A percentile compares a stretch with the other conserved stretches of the same genome.
Evolutionary conservation across 2,113 vertebrate species (phyloP).

Genomic region (Eurystomus gularis): DNA sequence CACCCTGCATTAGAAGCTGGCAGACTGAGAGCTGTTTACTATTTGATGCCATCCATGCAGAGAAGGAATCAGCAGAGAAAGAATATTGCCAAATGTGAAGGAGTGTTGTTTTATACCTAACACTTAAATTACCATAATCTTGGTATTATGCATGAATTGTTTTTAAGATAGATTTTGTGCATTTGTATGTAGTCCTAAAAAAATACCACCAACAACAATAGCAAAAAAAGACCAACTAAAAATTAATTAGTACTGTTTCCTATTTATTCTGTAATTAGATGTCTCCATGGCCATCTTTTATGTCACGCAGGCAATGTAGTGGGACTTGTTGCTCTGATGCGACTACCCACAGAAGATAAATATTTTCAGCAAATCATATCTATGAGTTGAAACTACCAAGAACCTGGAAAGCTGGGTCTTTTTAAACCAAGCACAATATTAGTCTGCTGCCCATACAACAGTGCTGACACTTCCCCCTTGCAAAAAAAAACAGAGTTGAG

Average conservation of each 20-base stretch:
- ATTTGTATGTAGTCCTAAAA: neutral
- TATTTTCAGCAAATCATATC: neutral
- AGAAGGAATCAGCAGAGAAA: conserved; percentile 11
- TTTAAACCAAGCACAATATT: neutral
- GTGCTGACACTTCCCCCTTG: neutral
- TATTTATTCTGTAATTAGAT: neutral
- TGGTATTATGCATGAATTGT: neutral
- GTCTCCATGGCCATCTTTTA: neutral
- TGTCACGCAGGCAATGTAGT: neutral
- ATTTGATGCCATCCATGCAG: neutral
- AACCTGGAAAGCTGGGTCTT: neutral
- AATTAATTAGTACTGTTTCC: neutral
- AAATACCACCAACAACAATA: neutral
- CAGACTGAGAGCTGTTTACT: neutral
- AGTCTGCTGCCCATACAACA: neutral
- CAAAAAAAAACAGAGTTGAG: neutral
- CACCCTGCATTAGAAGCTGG: neutral
- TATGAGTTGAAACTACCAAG: neutral
- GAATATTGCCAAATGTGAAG: neutral
- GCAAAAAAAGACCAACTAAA: neutral
- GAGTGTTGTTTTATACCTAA: neutral
- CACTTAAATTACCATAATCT: neutral
- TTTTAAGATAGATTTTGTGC: neutral
- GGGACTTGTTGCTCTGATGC: neutral
- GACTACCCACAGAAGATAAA: neutral